A percentile compares a stretch with the other conserved stretches of the same genome.
Evolutionary conservation across 2,888 invertebrate genomes (phyloP).

Genomic region (Pandemis corylana): DNA sequence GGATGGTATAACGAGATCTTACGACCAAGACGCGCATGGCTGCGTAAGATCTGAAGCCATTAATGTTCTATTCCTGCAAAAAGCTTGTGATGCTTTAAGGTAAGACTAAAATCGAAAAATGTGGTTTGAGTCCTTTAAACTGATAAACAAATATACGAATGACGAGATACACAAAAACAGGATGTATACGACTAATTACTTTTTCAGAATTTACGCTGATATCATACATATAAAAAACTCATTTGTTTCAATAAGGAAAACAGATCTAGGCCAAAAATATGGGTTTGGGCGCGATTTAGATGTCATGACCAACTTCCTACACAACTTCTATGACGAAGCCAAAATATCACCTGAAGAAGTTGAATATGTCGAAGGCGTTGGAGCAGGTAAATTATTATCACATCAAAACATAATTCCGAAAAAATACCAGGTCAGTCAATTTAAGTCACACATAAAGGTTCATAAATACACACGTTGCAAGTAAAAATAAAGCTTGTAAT

Average conservation of each 20-base stretch:
- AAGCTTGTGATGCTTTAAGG: conserved; percentile 84
- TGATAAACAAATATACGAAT: no score
- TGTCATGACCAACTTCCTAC: conserved; percentile 76
- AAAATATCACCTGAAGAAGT: conserved; percentile 87
- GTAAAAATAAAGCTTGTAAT: no score
- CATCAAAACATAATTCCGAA: no score
- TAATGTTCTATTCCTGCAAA: conserved; percentile 88
- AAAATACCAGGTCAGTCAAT: no score
- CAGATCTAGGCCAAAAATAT: conserved; percentile 82
- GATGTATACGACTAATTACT: no score
- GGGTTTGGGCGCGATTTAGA: conserved; percentile 83
- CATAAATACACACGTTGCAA: no score
- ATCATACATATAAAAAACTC: conserved; percentile 89
- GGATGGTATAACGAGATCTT: conserved; percentile 94
- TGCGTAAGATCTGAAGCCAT: conserved; percentile 91
- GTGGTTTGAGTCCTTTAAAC: not conserved
- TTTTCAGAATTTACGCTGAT: conserved; percentile 84
- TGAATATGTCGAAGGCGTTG: conserved; percentile 93
- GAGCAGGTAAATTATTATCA: conserved; percentile 83
- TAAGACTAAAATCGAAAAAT: conserved; percentile 41
- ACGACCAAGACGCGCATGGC: conserved; percentile 91
- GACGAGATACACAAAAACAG: no score
- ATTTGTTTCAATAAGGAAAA: conserved; percentile 73
- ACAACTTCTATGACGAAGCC: conserved; percentile 86
- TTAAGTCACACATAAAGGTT: no score